Base-by-base conservation (phyloP, 2,797 vertebrate genomes). In the Protosalanx chinensis region DNA sequence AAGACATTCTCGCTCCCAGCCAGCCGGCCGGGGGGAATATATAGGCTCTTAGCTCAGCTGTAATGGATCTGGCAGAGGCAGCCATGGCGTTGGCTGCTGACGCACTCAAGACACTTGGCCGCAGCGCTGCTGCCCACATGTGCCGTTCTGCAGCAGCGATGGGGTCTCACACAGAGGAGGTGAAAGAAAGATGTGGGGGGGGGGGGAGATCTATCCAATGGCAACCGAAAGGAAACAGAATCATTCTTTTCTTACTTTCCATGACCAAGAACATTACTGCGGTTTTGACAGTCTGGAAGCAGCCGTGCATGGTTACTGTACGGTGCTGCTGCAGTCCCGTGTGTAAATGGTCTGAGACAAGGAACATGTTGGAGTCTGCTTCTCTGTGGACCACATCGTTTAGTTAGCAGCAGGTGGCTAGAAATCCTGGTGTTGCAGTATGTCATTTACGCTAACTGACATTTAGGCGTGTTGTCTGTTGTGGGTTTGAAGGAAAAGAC, bases 31-130 rank as follows among this genome's bases (percentile, higher is more conserved):
- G 72, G 83, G 83, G 87, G 89, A 89, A 76, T 68, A 79, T 79
- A 64, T 79, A 75, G 49, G 74, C 6, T 20, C 85, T 81, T 75
- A 87, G 72, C 77, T 71, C 71, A 82, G 84, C 72, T 82, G 87
- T 89, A 88, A 90, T 87, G 80, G 29, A 58, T 88, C 83, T 91
- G 88, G 88, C 87, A 89, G 80, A 72, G 78, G 70, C 18, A 0
- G 61, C 67, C 53, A 85, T 84, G 80, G 76, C 51, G 78, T 85
- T 67, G 69, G 75, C 68, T 86, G 76, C 75, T 87, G 84, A 89
- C 81, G 79, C 86, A 87, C 78, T 76, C 64, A 56, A 82, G 75
- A 82, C 67, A 64, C 59, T 76, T 81, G 76, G 79, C 81, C 65
- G 67, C 70, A 63, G 76, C 72, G 15, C 69, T 68, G 72, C 73